Evolutionary conservation across 2,113 vertebrate genomes (phyloP).

Genomic region (Anguilla japonica): DNA sequence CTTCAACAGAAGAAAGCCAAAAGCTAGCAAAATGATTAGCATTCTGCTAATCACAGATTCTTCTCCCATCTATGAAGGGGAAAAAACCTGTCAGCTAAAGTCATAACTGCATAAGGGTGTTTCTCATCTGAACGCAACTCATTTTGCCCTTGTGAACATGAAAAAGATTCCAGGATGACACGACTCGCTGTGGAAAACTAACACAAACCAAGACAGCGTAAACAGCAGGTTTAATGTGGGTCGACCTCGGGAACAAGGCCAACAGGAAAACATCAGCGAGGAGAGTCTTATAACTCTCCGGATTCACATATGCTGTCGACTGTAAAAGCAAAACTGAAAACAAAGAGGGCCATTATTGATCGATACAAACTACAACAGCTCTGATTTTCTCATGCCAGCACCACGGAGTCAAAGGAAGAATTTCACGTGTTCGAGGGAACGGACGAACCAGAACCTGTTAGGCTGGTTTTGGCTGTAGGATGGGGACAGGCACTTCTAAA

Average conservation of each 20-base stretch:
- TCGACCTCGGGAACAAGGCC: conserved; percentile 58
- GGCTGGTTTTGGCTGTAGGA: neutral
- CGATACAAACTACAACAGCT: neutral
- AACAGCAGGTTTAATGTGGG: conserved; percentile 40
- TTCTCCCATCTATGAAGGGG: neutral
- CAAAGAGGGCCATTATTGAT: neutral
- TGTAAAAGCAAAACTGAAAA: neutral
- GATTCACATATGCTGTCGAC: no score
- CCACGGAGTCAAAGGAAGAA: neutral
- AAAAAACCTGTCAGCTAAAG: neutral
- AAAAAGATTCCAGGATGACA: neutral
- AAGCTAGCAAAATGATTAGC: no score
- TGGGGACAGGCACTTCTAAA: neutral
- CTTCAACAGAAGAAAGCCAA: no score
- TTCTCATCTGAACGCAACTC: neutral
- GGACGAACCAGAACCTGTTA: neutral
- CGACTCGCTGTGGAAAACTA: neutral
- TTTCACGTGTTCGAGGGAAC: neutral
- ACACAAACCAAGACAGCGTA: neutral
- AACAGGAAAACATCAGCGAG: neutral
- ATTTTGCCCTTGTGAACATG: neutral
- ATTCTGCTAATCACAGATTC: neutral
- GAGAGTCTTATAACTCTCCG: neutral
- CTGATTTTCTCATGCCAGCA: neutral
- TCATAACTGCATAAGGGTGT: neutral